Percentiles rank a stretch among this genome's conserved stretches.
These are phyloP conservation scores for Chromis chromis DNA, from an alignment of 2,797 vertebrate species.

Conservation along the genomic window DNA sequence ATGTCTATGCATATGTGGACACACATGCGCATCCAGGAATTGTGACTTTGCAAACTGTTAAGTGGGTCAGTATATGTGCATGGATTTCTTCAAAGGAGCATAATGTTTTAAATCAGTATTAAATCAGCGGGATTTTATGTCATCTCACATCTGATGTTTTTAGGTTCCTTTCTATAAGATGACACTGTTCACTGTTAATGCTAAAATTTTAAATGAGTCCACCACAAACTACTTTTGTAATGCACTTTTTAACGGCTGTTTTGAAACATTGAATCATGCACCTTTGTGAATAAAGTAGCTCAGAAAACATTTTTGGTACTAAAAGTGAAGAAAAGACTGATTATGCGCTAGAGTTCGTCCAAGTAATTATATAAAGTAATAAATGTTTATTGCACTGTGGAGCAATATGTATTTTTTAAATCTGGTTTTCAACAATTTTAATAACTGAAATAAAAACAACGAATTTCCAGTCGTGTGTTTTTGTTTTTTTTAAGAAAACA, in stretches of 20 bases:
- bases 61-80: background rate
- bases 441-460: background rate
- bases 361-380: background rate
- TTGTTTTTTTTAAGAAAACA: background rate
- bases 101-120: background rate
- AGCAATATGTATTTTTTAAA: constrained; percentile 2
- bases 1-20: constrained; percentile 29
- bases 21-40: constrained; percentile 22
- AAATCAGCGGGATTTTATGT: background rate
- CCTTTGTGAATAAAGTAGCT: background rate
- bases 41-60: constrained; percentile 16
- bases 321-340: background rate
- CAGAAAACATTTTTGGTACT: background rate
- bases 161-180: background rate
- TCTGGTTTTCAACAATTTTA: background rate
- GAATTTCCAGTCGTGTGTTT: background rate
- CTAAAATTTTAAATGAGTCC: background rate
- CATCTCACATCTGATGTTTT: background rate
- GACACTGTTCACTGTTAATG: background rate
- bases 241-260: background rate
- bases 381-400: background rate
- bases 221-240: background rate
- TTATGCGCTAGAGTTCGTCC: background rate
- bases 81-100: background rate
- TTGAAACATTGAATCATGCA: background rate